Conservation (phyloP, 2,888 invertebrate species). For the Drosophila neotestacea region DNA sequence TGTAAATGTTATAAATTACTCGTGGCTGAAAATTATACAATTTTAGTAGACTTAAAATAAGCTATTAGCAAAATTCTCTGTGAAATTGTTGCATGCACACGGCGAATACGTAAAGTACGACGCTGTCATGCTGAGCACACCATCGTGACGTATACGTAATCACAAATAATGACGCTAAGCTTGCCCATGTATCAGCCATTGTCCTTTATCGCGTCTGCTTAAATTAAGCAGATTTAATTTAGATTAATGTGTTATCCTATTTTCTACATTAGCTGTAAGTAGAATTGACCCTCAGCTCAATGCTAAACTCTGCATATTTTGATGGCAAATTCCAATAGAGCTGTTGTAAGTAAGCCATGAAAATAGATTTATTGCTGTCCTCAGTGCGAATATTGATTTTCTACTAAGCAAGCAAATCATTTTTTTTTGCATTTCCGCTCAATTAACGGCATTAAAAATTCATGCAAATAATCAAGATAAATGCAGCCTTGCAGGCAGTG, state of each 20-base stretch:
- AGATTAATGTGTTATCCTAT: constrained; percentile 38
- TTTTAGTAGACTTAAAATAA: constrained; percentile 17
- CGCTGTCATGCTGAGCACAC: constrained; percentile 12
- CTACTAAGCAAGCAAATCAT: constrained; percentile 38
- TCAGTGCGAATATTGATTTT: constrained; percentile 29
- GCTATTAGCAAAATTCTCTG: constrained; percentile 24
- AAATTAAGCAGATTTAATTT: constrained; percentile 48
- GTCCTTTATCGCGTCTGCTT: constrained; percentile 32
- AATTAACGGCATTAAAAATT: constrained; percentile 56
- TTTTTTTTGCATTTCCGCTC: constrained; percentile 52
- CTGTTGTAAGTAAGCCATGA: constrained; percentile 36
- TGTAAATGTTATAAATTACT: constrained; percentile 41
- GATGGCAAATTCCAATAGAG: constrained; percentile 41
- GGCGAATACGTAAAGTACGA: constrained; percentile 22
- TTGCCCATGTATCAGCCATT: constrained; percentile 3
- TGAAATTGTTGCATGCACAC: constrained; percentile 2
- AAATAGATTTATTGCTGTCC: constrained; percentile 45
- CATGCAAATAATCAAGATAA: constrained; percentile 41
- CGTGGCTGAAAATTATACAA: constrained; percentile 29
- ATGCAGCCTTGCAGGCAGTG: neutral
- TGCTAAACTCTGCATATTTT: constrained; percentile 34
- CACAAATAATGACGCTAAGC: constrained; percentile 29
- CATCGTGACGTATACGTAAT: constrained; percentile 51
- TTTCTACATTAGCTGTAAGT: constrained; percentile 23
- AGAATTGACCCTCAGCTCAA: constrained; percentile 26